Evolutionary conservation across 2,888 invertebrate species (phyloP).

Genomic region (Drosophila algonquin): DNA sequence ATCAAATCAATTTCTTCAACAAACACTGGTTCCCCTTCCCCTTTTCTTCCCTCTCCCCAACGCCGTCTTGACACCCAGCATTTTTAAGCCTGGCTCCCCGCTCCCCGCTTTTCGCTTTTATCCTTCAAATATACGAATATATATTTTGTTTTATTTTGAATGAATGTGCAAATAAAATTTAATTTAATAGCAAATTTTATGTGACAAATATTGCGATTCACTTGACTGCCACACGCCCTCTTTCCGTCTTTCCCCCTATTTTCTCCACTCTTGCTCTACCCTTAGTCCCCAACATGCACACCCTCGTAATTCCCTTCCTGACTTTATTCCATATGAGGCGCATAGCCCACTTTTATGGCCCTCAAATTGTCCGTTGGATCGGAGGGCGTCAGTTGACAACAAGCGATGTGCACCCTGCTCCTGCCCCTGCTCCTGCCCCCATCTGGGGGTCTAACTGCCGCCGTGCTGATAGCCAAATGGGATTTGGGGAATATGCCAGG

Average conservation of each 20-base stretch:
- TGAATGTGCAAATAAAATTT: conserved; percentile 79
- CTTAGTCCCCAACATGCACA: neutral
- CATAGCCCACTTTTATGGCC: conserved; percentile 62
- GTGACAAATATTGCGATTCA: conserved; percentile 71
- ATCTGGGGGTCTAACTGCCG: conserved; percentile 7
- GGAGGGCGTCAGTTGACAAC: conserved; percentile 46
- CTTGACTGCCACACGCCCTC: conserved; percentile 37
- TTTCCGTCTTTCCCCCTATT: neutral
- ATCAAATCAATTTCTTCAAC: conserved; percentile 61
- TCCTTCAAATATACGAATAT: too few relatives aligned
- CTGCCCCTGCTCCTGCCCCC: neutral
- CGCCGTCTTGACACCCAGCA: too few relatives aligned
- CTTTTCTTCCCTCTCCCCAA: neutral
- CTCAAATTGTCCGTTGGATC: conserved; percentile 44
- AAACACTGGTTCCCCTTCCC: conserved; percentile 10
- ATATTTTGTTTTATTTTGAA: conserved; percentile 59
- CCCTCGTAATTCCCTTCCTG: neutral
- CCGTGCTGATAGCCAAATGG: conserved; percentile 72
- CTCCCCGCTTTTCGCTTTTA: too few relatives aligned
- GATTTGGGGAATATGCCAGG: conserved; percentile 68
- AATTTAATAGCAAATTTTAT: conserved; percentile 77
- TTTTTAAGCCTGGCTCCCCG: neutral
- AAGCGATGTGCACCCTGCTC: neutral
- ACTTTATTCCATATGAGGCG: conserved; percentile 17
- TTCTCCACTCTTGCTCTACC: neutral